Evolutionary conservation across 2,113 vertebrate genomes (phyloP).

Genomic region (Pachycephala philippinensis): DNA sequence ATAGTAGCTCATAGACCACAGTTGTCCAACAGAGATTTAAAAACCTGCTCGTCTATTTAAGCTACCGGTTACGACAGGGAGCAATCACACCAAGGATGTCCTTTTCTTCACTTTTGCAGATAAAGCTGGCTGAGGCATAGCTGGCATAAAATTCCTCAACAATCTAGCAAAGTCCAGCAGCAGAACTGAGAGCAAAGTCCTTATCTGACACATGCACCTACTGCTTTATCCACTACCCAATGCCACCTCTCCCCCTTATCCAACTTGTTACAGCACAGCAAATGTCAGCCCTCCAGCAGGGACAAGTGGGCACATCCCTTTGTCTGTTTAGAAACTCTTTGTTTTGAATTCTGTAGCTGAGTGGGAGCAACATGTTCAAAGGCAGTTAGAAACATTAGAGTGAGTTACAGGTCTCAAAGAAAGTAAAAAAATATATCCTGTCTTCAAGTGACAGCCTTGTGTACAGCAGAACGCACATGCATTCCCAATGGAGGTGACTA

Average conservation of each 20-base stretch:
- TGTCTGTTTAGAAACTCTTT: not conserved
- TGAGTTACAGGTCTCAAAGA: not conserved
- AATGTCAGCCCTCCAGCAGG: not conserved
- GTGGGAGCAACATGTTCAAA: not conserved
- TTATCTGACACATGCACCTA: not conserved
- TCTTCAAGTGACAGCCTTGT: not conserved
- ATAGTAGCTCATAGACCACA: not conserved
- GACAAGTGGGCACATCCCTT: not conserved
- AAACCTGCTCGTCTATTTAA: not conserved
- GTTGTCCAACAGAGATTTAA: not conserved
- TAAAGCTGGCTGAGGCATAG: not conserved
- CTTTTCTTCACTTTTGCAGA: not conserved
- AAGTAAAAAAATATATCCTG: not conserved
- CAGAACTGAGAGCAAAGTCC: not conserved
- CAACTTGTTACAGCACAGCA: not conserved
- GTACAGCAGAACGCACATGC: accelerated
- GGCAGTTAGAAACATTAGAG: not conserved
- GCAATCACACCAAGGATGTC: not conserved
- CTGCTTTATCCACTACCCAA: not conserved
- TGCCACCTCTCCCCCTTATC: not conserved
- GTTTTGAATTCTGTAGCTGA: not conserved
- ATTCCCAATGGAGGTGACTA: not conserved
- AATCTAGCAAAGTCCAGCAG: not conserved
- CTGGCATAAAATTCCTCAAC: not conserved
- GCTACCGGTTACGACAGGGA: not conserved